These are phyloP conservation scores for Diacarnus erythraeanus DNA, from an alignment of 37 sponge, comb jelly and placozoan genomes.

Conservation along the genomic window DNA sequence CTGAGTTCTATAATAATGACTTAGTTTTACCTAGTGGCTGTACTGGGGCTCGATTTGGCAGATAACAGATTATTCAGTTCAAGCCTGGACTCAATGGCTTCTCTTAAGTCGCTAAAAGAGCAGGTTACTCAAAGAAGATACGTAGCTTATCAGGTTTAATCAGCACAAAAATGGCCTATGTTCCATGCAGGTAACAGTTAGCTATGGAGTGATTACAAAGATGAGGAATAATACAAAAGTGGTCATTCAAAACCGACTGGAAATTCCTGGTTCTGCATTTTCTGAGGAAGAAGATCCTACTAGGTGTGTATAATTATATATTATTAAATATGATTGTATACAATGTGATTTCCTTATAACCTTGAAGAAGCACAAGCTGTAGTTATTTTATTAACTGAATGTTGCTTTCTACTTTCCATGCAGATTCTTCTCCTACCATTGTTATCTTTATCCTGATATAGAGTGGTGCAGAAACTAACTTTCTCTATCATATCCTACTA, in stretches of 20 bases:
- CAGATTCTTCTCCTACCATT: conserved; percentile 47
- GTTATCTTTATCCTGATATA: conserved; percentile 35
- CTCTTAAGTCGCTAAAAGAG: conserved; percentile 10
- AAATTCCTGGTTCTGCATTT: conserved; percentile 25
- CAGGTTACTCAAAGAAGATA: not conserved
- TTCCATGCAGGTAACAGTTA: conserved; percentile 35
- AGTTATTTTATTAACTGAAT: too few relatives aligned
- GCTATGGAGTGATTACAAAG: conserved; percentile 22
- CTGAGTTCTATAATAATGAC: not conserved
- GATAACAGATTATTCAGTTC: conserved; percentile 7
- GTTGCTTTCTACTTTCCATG: too few relatives aligned
- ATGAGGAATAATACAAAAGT: not conserved
- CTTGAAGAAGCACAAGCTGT: too few relatives aligned
- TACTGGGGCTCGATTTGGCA: conserved; percentile 40
- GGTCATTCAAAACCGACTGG: conserved; percentile 1
- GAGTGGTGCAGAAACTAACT: conserved; percentile 25
- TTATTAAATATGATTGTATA: too few relatives aligned
- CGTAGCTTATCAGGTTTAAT: not conserved
- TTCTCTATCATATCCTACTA: too few relatives aligned
- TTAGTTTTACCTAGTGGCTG: conserved; percentile 19
- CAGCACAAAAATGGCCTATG: not conserved
- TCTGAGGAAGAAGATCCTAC: conserved; percentile 43
- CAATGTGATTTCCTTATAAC: too few relatives aligned
- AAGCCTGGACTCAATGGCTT: conserved; percentile 9
- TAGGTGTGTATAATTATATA: too few relatives aligned